Evolutionary conservation across 1,140 invertebrate genomes (phyloP), one percentile per base, ranked within the genome.

Genomic region (Oncopeltus fasciatus): DNA sequence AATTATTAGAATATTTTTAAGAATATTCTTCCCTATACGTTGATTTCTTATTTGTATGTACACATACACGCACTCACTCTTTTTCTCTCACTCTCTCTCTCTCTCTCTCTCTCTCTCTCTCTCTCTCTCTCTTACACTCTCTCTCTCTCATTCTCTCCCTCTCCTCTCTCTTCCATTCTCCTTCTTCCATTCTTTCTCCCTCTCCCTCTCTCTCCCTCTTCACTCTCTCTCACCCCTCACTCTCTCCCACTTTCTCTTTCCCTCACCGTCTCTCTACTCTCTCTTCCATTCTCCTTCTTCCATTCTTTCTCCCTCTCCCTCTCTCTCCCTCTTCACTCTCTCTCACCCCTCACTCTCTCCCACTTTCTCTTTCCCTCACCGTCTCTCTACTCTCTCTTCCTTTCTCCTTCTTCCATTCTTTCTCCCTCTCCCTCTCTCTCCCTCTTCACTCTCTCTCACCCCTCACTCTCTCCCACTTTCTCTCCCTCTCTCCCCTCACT

Each of bases 101-200:
- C 33, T 60, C 59, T 60, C 59, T 60, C 59, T 60, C 59, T 60
- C 43, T n/a, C 44, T 8, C 20, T 31, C 33, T 57, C 61, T 64
- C 43, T 57, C 1, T 49, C 33, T 49, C 43, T 49, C 59, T 60
- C 59, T 60, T 21, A 21, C 43, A 21, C 59, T 60, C 59, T 47
- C 59, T 44, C 59, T 46, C 59, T 60, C 59, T 60, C 59, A 46
- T 18, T 38, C 57, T 38, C 43, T 46, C 43, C 49, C 47, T 28
- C 59, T 60, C 59, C 29, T 24, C 29, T 16, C 29, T 16, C 29
- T 28, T 49, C 43, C 29, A 18, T 49, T 28, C 29, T 24, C n/a
- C 53, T n/a, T 18, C 29, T 33, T 60, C 65, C 64, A 29, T 59
- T 2, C 43, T 28, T 60, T 43, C 29, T 28, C 29, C 43, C 29